These are phyloP conservation scores for Suncus etruscus DNA, from an alignment of 2,113 vertebrate species.

Conservation along the genomic window DNA sequence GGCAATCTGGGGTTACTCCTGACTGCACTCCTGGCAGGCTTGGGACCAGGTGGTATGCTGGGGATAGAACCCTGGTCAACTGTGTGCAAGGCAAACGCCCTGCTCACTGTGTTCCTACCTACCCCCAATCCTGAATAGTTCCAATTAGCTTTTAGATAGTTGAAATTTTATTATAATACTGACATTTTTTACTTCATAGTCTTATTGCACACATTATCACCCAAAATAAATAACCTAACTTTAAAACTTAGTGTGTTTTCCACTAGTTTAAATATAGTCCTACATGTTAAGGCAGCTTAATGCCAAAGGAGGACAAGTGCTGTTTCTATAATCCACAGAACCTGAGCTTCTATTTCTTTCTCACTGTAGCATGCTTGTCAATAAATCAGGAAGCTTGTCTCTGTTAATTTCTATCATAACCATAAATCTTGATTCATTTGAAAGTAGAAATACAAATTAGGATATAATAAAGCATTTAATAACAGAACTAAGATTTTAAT, in stretches of 20 bases:
- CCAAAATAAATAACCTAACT: constrained; percentile 51
- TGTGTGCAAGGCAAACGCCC: no score
- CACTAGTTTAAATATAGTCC: constrained; percentile 16
- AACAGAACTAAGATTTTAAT: constrained; percentile 54
- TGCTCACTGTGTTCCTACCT: no score
- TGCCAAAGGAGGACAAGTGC: constrained; percentile 34
- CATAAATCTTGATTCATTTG: constrained; percentile 21
- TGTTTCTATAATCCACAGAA: constrained; percentile 8
- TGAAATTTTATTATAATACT: background rate
- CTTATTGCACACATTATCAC: background rate
- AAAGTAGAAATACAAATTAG: constrained; percentile 35
- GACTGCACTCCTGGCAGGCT: no score
- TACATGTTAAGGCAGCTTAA: constrained; percentile 56
- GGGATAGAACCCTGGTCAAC: no score
- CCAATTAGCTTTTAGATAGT: constrained; percentile 21
- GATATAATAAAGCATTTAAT: constrained; percentile 12
- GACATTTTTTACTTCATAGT: constrained; percentile 54
- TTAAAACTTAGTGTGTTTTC: constrained; percentile 55
- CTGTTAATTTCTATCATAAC: constrained; percentile 44
- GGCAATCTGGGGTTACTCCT: no score
- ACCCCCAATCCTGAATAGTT: background rate
- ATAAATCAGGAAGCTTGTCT: constrained; percentile 46
- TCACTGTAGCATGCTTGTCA: constrained; percentile 30
- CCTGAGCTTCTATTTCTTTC: constrained; percentile 58
- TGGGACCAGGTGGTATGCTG: no score